A percentile compares a stretch with the other conserved stretches of the same genome.
These are phyloP conservation scores for Boloria euphrosyne DNA, from an alignment of 2,888 invertebrate genomes.

Conservation along the genomic window DNA sequence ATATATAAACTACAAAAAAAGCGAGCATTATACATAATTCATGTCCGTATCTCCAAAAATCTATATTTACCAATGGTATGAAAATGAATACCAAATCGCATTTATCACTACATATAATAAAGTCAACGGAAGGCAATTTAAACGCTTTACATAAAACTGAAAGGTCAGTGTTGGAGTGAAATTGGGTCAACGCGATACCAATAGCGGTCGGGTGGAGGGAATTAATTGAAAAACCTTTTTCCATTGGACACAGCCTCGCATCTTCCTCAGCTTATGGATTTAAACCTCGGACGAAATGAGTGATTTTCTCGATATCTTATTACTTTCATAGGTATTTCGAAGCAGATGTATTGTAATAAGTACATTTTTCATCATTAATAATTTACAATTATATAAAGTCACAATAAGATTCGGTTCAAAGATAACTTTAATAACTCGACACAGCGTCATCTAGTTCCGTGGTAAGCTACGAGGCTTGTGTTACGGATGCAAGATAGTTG, in stretches of 20 bases:
- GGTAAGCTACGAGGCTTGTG: too few relatives aligned
- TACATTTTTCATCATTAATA: neutral
- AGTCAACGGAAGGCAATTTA: constrained; percentile 29
- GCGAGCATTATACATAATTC: too few relatives aligned
- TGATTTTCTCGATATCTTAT: neutral
- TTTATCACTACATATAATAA: constrained; percentile 21
- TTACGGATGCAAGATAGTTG: too few relatives aligned
- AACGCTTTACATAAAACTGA: constrained; percentile 36
- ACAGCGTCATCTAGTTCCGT: too few relatives aligned
- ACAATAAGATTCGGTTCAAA: too few relatives aligned
- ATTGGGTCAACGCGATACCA: constrained; percentile 43
- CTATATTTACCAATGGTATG: neutral
- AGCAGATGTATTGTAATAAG: neutral
- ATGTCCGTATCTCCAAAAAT: too few relatives aligned
- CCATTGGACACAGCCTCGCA: constrained; percentile 15
- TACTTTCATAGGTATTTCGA: neutral
- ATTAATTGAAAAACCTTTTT: constrained; percentile 37
- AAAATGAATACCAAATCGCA: constrained; percentile 7
- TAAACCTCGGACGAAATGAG: constrained; percentile 2
- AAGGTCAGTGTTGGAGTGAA: constrained; percentile 39
- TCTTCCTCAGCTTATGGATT: constrained; percentile 9
- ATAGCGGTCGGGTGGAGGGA: constrained; percentile 36
- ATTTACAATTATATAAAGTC: too few relatives aligned
- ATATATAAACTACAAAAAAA: too few relatives aligned
- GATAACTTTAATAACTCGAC: too few relatives aligned